Conservation (phyloP, 2,797 vertebrate genomes). For the Anas bernieri region DNA sequence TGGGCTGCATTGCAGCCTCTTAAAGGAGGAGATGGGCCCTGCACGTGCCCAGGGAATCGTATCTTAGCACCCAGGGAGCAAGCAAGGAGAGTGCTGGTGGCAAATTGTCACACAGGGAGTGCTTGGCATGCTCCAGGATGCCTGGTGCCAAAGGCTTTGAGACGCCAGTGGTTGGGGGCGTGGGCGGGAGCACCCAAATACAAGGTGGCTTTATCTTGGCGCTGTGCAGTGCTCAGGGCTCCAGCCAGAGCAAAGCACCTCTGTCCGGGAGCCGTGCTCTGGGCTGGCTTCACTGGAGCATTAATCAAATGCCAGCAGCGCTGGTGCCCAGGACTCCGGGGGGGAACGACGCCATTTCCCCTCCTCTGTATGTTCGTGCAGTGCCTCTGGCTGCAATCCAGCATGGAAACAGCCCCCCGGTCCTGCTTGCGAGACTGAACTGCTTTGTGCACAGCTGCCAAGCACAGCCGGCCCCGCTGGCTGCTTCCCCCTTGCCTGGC, state of each 20-base stretch:
- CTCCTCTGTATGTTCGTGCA: accelerated
- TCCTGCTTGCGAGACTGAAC: not conserved
- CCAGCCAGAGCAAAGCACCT: not conserved
- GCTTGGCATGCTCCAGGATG: not conserved
- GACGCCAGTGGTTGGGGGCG: not conserved
- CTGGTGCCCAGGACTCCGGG: not conserved
- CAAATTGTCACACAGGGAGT: not conserved
- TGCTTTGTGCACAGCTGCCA: accelerated
- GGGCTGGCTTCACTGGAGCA: too few species aligned
- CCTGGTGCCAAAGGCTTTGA: not conserved
- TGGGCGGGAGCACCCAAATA: not conserved
- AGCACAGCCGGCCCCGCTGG: not conserved
- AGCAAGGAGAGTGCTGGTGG: not conserved
- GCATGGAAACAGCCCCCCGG: not conserved
- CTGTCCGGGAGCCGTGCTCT: not conserved
- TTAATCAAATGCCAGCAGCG: not conserved
- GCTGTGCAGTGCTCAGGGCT: not conserved
- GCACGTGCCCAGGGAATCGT: accelerated
- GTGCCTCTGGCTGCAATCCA: not conserved
- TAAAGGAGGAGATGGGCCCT: not conserved
- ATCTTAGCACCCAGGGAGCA: not conserved
- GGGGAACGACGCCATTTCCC: accelerated
- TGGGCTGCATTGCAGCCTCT: accelerated
- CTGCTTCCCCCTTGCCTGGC: not conserved
- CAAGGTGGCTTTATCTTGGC: not conserved